Evolutionary conservation across 2,888 invertebrate species (phyloP), one percentile per base, ranked within the genome.

Genomic region (Encarsia formosa): DNA sequence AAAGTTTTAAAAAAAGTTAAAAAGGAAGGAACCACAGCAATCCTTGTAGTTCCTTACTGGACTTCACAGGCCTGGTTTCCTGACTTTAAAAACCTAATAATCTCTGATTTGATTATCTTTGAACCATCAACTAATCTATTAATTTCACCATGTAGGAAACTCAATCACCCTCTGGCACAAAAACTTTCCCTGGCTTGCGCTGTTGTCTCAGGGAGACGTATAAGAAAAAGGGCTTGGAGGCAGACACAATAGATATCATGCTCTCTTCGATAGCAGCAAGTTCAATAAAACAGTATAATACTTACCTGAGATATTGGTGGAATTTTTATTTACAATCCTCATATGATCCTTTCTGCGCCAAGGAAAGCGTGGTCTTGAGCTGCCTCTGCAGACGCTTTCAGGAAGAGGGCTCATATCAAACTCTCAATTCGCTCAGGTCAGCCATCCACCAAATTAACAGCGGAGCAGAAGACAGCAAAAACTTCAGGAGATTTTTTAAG

Each of bases 31-130:
- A 11, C 42, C 6, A 3, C 4, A 24, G 47, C 51, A 1, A 49
- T 56, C 13, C 4, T 56, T 2, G 48, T 56, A n/a, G 49, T 52
- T 4, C 56, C 59, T 9, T 11, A 45, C 20, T 58, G 57, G 58
- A 26, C 49, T 13, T 8, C 41, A 2, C 56, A 56, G 49, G 31
- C 52, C 11, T 56, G 52, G 52, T 56, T 16, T 24, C 52, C 56
- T 1, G 31, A 31, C 15, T 35, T 23, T 22, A 35, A 19, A 11
- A 11, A 4, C 5, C 23, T 45, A 23, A 2, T 15, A 5, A 18
- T n/a, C 6, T n/a, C 16, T 1, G 13, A 31, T 2, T 11, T 16
- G 0, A 11, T n/a, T n/a, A n/a, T n/a, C n/a, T n/a, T n/a, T n/a
- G n/a, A n/a, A n/a, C n/a, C n/a, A n/a, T n/a, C n/a, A 2, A n/a